Evolutionary conservation across 2,797 vertebrate genomes (phyloP).

Genomic region (Phrynocephalus vlangalii): DNA sequence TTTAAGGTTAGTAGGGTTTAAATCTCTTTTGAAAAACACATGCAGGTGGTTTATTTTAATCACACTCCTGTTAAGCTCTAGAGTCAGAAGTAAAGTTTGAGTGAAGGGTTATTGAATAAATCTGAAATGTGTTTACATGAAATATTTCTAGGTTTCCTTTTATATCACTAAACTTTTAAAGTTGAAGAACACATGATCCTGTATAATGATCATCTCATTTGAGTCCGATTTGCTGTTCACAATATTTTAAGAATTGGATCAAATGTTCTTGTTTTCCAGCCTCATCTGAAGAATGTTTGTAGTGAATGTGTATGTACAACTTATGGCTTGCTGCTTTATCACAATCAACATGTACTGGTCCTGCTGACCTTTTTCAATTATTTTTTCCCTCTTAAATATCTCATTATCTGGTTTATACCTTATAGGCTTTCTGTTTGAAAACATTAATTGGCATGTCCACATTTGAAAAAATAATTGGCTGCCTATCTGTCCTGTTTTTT

Average conservation of each 20-base stretch:
- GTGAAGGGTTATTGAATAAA: neutral
- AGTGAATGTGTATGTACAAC: too few relatives aligned
- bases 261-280: neutral
- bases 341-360: neutral
- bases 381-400: too few relatives aligned
- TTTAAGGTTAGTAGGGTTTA: neutral
- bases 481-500: neutral
- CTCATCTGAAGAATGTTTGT: neutral
- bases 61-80: too few relatives aligned
- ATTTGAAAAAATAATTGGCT: neutral
- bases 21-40: neutral
- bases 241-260: neutral
- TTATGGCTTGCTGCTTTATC: neutral
- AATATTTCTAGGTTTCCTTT: neutral
- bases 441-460: neutral
- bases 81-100: neutral
- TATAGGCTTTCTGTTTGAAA: too few relatives aligned
- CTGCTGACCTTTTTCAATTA: neutral
- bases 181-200: too few relatives aligned
- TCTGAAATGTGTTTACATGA: neutral
- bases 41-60: neutral
- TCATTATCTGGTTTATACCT: too few relatives aligned
- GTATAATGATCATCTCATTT: neutral
- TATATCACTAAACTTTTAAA: too few relatives aligned
- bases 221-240: neutral